These are phyloP conservation scores for Catonia carolina DNA, from an alignment of 2,888 invertebrate species.

Conservation along the genomic window DNA sequence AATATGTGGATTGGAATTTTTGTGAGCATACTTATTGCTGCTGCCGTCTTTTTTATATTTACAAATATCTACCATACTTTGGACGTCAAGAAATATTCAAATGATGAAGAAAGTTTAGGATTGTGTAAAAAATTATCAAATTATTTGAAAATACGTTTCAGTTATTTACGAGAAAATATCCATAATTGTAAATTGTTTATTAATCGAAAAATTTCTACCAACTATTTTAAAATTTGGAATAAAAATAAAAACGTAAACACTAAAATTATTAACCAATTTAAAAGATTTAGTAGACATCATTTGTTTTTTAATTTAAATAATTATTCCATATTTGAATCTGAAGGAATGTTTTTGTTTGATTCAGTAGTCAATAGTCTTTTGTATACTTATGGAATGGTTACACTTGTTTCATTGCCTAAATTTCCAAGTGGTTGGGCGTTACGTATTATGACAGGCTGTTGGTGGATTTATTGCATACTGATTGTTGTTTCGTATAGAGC, in stretches of 20 bases:
- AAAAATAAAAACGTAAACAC: background rate
- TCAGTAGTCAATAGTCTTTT: slow-evolving; percentile 65
- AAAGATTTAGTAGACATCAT: too few species aligned
- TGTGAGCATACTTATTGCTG: slow-evolving; percentile 57
- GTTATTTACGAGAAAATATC: too few species aligned
- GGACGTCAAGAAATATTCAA: too few species aligned
- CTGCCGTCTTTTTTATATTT: slow-evolving; percentile 57
- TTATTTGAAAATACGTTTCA: too few species aligned
- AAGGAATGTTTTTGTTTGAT: slow-evolving; percentile 62
- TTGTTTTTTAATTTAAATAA: background rate
- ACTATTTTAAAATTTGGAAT: background rate
- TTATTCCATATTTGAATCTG: slow-evolving; percentile 36
- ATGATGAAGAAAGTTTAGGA: too few species aligned
- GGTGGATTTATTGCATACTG: slow-evolving; percentile 77
- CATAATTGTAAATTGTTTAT: too few species aligned
- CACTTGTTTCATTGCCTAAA: slow-evolving; percentile 55
- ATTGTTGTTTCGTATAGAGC: slow-evolving; percentile 74
- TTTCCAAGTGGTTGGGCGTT: slow-evolving; percentile 75
- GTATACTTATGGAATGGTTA: slow-evolving; percentile 73
- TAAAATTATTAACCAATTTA: background rate
- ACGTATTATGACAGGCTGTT: slow-evolving; percentile 75
- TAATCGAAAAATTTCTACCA: background rate
- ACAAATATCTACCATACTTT: slow-evolving; percentile 49
- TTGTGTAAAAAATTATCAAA: too few species aligned
- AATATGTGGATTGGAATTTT: slow-evolving; percentile 70